Base-by-base conservation (phyloP, 2,113 vertebrate species). In the Leiothrix lutea region DNA sequence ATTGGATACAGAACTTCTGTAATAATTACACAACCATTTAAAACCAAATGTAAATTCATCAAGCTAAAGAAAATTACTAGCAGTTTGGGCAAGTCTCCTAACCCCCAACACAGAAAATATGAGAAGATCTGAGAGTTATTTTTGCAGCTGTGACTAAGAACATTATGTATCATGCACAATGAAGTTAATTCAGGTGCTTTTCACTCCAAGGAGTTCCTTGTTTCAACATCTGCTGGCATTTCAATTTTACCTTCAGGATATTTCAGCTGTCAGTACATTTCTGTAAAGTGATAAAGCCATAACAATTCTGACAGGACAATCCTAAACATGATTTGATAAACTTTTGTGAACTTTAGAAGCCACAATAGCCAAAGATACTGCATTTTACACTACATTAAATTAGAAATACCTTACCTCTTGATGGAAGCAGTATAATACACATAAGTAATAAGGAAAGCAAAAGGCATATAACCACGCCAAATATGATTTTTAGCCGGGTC, bases 401-500 rank as follows among this genome's bases (percentile, higher is more conserved):
- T 73, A 87, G 84, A 88, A 91, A 93, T 53, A 74, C 79, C 98
- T 97, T 98, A 98, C 98, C 98, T 98, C 90, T 96, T 58, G 96
- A 96, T 90, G 98, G 97, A 93, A 98, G 95, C 75, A 98, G 95
- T 64, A 98, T 92, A 96, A 98, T 92, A 88, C 97, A 98, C 73
- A 97, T 73, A 89, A 98, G 80, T 84, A 98, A 61, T 71, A 98
- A 94, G 65, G 97, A 97, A 87, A 98, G 83, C 57, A 97, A 92
- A 92, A 97, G 91, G 85, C 97, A 98, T 60, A 96, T 74, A 71
- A 94, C 85, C 84, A 97, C 94, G 6, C 97, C 98, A 97, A 97
- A 83, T 73, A 98, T 51, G 72, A 98, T 97, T 98, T 98, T 98
- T 96, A 98, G 84, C 96, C 80, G 97, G 50, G 96, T 97, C 98